phyloP scores from a whole-genome alignment of 1,140 invertebrate species.

The Brachionus plicatilis region DNA sequence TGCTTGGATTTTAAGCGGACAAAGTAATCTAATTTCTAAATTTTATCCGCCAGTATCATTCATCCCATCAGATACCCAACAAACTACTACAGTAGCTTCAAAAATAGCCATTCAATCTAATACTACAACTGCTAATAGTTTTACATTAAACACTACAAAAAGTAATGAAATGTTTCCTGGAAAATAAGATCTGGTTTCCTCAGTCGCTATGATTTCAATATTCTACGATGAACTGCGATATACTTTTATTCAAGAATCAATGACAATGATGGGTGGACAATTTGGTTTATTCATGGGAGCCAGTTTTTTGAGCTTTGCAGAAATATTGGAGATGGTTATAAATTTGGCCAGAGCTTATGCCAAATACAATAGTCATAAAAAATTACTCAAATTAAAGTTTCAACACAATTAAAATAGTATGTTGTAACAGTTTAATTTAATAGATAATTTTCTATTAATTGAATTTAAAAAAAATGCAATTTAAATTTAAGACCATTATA shows the following conservation, averaged over 20 bases:
- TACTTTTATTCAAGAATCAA: background rate
- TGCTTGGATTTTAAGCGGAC: background rate
- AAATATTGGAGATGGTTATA: constrained; percentile 14
- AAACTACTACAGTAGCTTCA: background rate
- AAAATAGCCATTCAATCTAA: background rate
- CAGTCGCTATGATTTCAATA: background rate
- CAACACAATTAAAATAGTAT: too few species aligned
- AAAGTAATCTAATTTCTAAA: background rate
- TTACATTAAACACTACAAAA: background rate
- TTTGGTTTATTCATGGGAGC: constrained; percentile 33
- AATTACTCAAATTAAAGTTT: background rate
- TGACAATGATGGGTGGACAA: constrained; percentile 18
- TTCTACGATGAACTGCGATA: constrained; percentile 13
- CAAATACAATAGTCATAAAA: background rate
- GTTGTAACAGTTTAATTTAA: too few species aligned
- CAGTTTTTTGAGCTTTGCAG: constrained; percentile 35
- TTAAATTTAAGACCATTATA: too few species aligned
- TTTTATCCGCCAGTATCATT: background rate
- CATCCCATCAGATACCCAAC: background rate
- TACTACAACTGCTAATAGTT: background rate
- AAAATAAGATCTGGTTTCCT: background rate
- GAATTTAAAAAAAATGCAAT: too few species aligned
- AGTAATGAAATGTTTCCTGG: background rate
- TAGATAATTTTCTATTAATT: too few species aligned
- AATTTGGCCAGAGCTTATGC: background rate